Evolutionary conservation across 2,797 vertebrate species (phyloP), one percentile per base, ranked within the genome.

Genomic region (Parambassis ranga): DNA sequence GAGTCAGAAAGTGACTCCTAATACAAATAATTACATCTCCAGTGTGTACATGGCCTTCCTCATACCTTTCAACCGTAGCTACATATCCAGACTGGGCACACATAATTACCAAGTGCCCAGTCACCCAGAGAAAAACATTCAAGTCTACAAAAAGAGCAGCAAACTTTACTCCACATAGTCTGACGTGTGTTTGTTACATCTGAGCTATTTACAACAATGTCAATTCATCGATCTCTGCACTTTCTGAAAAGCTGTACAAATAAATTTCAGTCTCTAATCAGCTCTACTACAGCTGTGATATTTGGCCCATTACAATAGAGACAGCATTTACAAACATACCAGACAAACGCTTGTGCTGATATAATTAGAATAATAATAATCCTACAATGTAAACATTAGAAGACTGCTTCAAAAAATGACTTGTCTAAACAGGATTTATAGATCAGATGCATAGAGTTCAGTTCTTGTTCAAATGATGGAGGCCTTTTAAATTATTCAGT

Each of bases 331-430:
- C 82, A 80, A n/a, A 84, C 61, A 70, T 79, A 86, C 83, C 81
- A 72, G 75, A 88, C 83, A 79, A 83, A 84, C 60, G 43, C 70
- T 81, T 87, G 89, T 86, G 84, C 89, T 87, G 87, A 90, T 82
- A 87, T 79, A 71, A 72, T 77, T 66, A 72, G 71, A 74, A 69
- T 57, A 85, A 60, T 76, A 83, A 89, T 83, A n/a, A n/a, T n/a
- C n/a, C 79, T 82, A 88, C 82, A 77, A 85, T 92, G 90, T 93
- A 92, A 92, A 93, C 91, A 90, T 92, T 86, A 86, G 65, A 83
- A 78, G 84, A 89, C 84, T 75, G 71, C 78, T 77, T 87, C 52
- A 59, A 70, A 84, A n/a, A 83, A 84, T 39, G 42, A 84, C 72
- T 77, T 56, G 6, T 79, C 72, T 65, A 83, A 67, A 43, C 43